Conservation (phyloP, 2,888 invertebrate species). For the Nebria brevicollis region DNA sequence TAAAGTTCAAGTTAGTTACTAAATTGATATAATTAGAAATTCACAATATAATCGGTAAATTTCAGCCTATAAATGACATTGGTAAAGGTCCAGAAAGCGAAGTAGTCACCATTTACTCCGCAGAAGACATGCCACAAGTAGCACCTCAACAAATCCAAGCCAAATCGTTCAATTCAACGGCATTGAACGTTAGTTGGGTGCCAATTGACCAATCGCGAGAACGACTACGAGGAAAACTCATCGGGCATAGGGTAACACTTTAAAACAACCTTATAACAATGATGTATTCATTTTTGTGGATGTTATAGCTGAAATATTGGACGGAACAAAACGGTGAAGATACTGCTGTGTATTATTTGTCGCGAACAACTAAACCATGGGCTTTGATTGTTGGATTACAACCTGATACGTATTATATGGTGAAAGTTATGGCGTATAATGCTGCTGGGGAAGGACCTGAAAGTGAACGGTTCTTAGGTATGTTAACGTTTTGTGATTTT, state of each 20-base stretch:
- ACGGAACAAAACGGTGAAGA: constrained; percentile 78
- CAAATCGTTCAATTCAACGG: constrained; percentile 87
- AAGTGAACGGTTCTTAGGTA: constrained; percentile 85
- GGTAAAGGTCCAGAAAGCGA: constrained; percentile 87
- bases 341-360: constrained; percentile 84
- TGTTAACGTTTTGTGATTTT: constrained; percentile 38
- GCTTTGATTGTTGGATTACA: constrained; percentile 92
- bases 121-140: constrained; percentile 92
- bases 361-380: constrained; percentile 84
- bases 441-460: constrained; percentile 96
- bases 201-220: constrained; percentile 87
- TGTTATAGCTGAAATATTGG: constrained; percentile 87
- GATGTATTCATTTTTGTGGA: constrained; percentile 25
- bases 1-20: constrained; percentile 73
- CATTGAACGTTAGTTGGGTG: constrained; percentile 90
- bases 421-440: constrained; percentile 95
- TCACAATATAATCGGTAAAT: constrained; percentile 17
- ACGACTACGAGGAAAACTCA: constrained; percentile 86
- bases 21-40: too few species aligned
- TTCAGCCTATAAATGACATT: constrained; percentile 75
- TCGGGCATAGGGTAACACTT: constrained; percentile 82
- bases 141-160: constrained; percentile 86
- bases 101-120: constrained; percentile 80
- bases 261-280: background rate
- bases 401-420: constrained; percentile 91